phyloP scores from a whole-genome alignment of 30 jellyfish, hydroid and myxozoan species.

The Phacellophora camtschatica region DNA sequence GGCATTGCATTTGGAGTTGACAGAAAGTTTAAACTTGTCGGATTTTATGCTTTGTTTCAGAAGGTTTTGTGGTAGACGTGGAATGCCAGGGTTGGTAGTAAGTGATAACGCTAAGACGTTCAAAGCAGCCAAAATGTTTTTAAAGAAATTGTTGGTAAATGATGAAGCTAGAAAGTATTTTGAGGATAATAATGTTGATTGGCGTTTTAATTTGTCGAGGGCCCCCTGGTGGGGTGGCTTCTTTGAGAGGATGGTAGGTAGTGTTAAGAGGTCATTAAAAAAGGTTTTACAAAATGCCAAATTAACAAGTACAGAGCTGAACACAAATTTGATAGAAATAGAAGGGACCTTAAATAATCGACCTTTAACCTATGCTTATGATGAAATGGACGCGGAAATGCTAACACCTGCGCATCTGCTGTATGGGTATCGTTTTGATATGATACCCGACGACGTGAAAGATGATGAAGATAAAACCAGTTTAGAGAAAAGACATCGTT shows the following conservation, averaged over 20 bases:
- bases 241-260: slow-evolving; percentile 29
- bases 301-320: slow-evolving; percentile 13
- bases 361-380: slow-evolving; percentile 30
- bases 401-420: slow-evolving; percentile 50
- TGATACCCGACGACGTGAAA: neutral
- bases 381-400: slow-evolving; percentile 1
- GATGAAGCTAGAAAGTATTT: neutral
- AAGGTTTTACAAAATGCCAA: slow-evolving; percentile 11
- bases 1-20: slow-evolving; percentile 19
- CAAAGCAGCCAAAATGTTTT: slow-evolving; percentile 9
- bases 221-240: slow-evolving; percentile 79
- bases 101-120: slow-evolving; percentile 55
- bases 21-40: neutral
- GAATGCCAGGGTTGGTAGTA: slow-evolving; percentile 11
- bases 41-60: slow-evolving; percentile 1
- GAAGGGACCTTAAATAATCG: slow-evolving; percentile 32
- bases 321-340: slow-evolving; percentile 20
- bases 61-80: slow-evolving; percentile 7
- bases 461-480: neutral
- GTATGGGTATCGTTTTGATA: slow-evolving; percentile 15
- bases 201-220: slow-evolving; percentile 38
- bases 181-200: neutral
- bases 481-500: neutral
- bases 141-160: neutral
- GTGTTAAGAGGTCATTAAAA: slow-evolving; percentile 17